A percentile compares a stretch with the other conserved stretches of the same genome.
phyloP scores from a whole-genome alignment of 2,113 vertebrate species.

The Aptenodytes forsteri region DNA sequence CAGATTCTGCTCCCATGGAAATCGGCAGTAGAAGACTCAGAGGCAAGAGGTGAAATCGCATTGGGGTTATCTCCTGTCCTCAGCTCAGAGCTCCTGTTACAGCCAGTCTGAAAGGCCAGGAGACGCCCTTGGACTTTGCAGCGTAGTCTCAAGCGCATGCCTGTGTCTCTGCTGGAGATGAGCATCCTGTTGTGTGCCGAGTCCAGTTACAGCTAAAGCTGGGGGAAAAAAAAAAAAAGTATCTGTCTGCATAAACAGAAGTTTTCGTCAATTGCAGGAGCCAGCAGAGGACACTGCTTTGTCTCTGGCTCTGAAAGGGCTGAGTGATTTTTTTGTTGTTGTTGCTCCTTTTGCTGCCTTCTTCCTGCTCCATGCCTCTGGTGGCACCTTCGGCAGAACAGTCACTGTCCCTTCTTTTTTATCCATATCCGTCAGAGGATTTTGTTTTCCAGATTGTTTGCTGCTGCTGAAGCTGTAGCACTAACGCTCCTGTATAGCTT shows the following conservation, averaged over 20 bases:
- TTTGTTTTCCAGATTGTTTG: neutral
- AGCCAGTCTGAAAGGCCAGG: neutral
- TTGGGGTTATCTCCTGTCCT: neutral
- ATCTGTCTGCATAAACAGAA: neutral
- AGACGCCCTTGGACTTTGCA: neutral
- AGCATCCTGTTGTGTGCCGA: constrained; percentile 2
- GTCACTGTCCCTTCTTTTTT: neutral
- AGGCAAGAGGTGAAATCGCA: neutral
- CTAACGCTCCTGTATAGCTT: neutral
- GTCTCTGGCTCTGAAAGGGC: neutral
- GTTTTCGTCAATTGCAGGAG: constrained; percentile 1
- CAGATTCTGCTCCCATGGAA: constrained; percentile 7
- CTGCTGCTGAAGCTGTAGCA: neutral
- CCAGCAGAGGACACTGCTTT: neutral
- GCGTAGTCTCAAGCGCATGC: neutral
- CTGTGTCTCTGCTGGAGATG: neutral
- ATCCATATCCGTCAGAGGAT: neutral
- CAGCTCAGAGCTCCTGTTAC: neutral
- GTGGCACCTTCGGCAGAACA: neutral
- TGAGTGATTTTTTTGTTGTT: neutral
- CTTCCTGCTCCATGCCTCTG: neutral
- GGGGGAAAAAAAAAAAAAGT: neutral
- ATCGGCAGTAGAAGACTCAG: neutral
- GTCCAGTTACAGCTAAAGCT: neutral
- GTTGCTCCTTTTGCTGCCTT: neutral